A percentile compares a stretch with the other conserved stretches of the same genome.
phyloP scores from a whole-genome alignment of 2,797 vertebrate species.

The Ctenopoma kingsleyae region DNA sequence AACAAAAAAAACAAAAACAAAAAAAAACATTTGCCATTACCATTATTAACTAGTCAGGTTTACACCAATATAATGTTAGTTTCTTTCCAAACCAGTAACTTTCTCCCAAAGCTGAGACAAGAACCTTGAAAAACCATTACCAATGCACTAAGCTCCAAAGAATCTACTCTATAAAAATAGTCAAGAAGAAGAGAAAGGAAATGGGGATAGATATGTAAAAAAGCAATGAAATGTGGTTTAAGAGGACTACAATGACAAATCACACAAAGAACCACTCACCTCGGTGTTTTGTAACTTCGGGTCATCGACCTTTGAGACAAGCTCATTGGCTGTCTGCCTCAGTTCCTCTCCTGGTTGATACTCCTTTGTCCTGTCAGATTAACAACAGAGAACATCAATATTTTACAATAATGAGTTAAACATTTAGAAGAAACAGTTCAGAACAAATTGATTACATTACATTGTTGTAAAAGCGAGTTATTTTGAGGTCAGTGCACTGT shows the following conservation, averaged over 20 bases:
- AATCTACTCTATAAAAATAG: slow-evolving; percentile 22
- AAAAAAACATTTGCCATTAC: slow-evolving; percentile 71
- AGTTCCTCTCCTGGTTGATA: slow-evolving; percentile 93
- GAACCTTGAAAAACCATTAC: slow-evolving; percentile 17
- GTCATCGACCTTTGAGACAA: slow-evolving; percentile 94
- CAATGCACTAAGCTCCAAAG: slow-evolving; percentile 8
- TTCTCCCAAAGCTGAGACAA: slow-evolving; percentile 12
- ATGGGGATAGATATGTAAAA: slow-evolving; percentile 60
- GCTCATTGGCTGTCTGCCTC: slow-evolving; percentile 92
- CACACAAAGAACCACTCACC: slow-evolving; percentile 82
- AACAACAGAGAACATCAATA: slow-evolving; percentile 17
- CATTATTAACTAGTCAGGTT: slow-evolving; percentile 49
- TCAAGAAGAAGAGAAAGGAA: slow-evolving; percentile 49
- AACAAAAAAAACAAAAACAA: slow-evolving; percentile 66
- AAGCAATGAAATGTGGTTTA: slow-evolving; percentile 31
- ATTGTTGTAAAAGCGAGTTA: neutral
- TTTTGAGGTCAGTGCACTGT: slow-evolving; percentile 14
- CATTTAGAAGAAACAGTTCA: neutral
- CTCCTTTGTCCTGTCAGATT: slow-evolving; percentile 90
- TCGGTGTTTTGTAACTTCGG: slow-evolving; percentile 95
- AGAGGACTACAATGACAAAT: neutral
- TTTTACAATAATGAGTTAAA: neutral
- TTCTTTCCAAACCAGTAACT: slow-evolving; percentile 19
- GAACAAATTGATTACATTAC: slow-evolving; percentile 3
- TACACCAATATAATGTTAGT: slow-evolving; percentile 32